These are phyloP conservation scores for Neodiprion fabricii DNA, from an alignment of 1,140 invertebrate genomes.

Conservation along the genomic window DNA sequence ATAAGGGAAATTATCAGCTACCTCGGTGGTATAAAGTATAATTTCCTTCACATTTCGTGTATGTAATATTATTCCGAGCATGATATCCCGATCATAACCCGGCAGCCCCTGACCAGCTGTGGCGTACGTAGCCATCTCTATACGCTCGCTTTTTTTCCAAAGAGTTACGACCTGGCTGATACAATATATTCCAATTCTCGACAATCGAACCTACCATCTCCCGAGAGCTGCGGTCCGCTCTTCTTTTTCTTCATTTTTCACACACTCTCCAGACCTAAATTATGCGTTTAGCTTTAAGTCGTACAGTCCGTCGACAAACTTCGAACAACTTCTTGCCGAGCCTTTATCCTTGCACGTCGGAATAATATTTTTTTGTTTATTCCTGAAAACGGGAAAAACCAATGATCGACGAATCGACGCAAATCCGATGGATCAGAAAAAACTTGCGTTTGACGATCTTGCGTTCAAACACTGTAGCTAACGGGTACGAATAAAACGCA, in stretches of 20 bases:
- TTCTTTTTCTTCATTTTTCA: neutral
- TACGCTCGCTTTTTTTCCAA: neutral
- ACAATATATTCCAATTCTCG: neutral
- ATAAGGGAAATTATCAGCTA: neutral
- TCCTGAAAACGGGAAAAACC: neutral
- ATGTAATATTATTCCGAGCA: neutral
- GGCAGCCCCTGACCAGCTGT: no score
- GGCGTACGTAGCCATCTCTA: no score
- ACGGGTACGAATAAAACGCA: neutral
- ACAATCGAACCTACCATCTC: constrained; percentile 1
- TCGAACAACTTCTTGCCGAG: neutral
- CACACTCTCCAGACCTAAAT: neutral
- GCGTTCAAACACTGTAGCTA: no score
- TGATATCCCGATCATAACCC: no score
- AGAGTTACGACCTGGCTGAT: constrained; percentile 1
- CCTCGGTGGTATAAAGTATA: neutral
- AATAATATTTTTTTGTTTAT: neutral
- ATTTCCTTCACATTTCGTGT: neutral
- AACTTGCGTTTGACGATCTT: neutral
- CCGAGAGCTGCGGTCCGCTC: neutral
- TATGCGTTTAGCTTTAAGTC: constrained; percentile 5
- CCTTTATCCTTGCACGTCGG: neutral
- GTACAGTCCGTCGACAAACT: neutral
- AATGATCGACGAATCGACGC: neutral
- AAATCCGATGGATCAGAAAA: neutral